Conservation (phyloP, 2,888 invertebrate genomes). For the Drosophila anomalata region DNA sequence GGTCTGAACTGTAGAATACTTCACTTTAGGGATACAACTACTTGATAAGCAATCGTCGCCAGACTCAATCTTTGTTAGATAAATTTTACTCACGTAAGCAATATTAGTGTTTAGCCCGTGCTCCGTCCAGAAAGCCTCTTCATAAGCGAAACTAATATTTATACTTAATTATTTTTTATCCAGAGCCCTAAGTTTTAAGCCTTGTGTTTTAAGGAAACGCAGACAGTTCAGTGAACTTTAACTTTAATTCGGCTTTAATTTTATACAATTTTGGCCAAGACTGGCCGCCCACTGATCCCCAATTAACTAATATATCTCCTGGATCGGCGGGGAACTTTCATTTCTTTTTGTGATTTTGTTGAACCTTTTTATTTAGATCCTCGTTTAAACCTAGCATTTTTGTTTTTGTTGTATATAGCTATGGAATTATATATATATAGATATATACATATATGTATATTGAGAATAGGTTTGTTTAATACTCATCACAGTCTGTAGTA, state of each 20-base stretch:
- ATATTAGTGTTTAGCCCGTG: conserved; percentile 51
- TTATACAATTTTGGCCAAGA: conserved; percentile 13
- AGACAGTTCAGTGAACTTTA: conserved; percentile 39
- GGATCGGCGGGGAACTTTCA: conserved; percentile 2
- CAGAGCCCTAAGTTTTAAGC: conserved; percentile 1
- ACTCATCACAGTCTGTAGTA: conserved; percentile 72
- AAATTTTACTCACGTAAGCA: conserved; percentile 47
- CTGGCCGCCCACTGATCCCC: conserved; percentile 17
- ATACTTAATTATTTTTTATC: conserved; percentile 18
- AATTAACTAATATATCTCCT: neutral
- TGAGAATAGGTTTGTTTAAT: conserved; percentile 62
- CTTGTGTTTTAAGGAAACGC: conserved; percentile 7
- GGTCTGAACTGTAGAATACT: conserved; percentile 65
- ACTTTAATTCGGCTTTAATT: conserved; percentile 39
- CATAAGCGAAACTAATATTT: conserved; percentile 15
- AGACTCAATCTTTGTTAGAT: conserved; percentile 44
- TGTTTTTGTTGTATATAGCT: conserved; percentile 40
- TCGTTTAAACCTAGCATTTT: conserved; percentile 28
- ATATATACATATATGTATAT: neutral
- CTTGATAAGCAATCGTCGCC: conserved; percentile 20
- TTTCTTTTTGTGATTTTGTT: conserved; percentile 72
- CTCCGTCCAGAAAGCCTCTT: conserved; percentile 70
- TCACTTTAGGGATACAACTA: conserved; percentile 8
- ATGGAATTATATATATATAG: conserved; percentile 4
- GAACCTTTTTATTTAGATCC: conserved; percentile 35